Evolutionary conservation across 2,888 invertebrate genomes (phyloP), one percentile per base, ranked within the genome.

Genomic region (Heliothis peltigera): DNA sequence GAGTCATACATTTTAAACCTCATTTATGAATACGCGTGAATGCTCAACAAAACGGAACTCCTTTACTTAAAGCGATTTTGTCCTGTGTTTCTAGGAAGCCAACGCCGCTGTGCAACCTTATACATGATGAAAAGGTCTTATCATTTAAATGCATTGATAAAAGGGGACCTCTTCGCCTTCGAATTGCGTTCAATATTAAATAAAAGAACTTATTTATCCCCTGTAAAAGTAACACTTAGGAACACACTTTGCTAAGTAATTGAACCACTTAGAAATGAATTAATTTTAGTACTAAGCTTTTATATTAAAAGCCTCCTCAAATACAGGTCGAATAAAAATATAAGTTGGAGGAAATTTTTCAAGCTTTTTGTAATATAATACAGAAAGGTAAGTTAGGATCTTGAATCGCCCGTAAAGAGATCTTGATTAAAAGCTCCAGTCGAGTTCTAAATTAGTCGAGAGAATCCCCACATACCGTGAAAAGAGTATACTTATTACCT

Each of bases 91-190:
- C 64, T 6, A 17, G 54, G 51, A 70, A 57, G 28, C 42, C 17
- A 43, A 54, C 32, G 46, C 49, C 70, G 62, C 35, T 70, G 56
- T 63, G 44, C 70, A 55, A 58, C 75, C 63, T 58, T 64, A 64
- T 54, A 57, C 48, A 54, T 51, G 70, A 75, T 51, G 62, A 72
- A 72, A 74, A 64, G 71, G 75, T 68, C 46, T 54, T 57, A 46
- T 47, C 58, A 55, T 75, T 75, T 64, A 75, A 72, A 72, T 75
- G 64, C 71, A 72, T 75, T 72, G 75, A 71, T 69, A 74, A 71
- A 71, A 69, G 68, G 62, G 65, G 69, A 69, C 25, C 68, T 56
- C 56, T 69, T 68, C 42, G 15, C 42, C 32, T 56, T 56, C 42
- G 44, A 69, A 63, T 69, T 53, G 75, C 69, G 75, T 61, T 67